These are phyloP conservation scores for Lepidothrix coronata DNA, from an alignment of 2,113 vertebrate species.

Conservation along the genomic window DNA sequence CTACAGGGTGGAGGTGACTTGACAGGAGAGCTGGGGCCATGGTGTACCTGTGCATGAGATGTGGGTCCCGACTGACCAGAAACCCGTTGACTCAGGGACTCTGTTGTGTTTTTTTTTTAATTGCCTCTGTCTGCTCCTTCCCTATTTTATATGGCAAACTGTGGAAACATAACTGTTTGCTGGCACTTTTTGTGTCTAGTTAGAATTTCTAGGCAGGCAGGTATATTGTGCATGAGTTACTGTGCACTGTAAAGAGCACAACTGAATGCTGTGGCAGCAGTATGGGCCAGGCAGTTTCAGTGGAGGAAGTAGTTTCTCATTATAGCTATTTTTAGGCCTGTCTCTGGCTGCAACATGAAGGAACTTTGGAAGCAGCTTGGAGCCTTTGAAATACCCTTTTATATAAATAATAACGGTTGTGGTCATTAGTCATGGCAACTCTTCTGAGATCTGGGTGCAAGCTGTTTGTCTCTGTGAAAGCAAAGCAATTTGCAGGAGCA, in stretches of 20 bases:
- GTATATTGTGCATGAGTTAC: background rate
- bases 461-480: background rate
- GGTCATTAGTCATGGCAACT: background rate
- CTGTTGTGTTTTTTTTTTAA: background rate
- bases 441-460: background rate
- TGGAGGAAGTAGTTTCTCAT: background rate
- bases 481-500: background rate
- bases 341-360: background rate
- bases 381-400: conserved; percentile 10
- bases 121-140: background rate
- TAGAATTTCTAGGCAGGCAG: background rate
- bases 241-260: background rate
- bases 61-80: background rate
- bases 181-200: background rate
- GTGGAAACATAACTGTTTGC: background rate
- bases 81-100: background rate
- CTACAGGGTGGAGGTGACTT: background rate
- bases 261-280: background rate
- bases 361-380: background rate
- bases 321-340: background rate
- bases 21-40: background rate
- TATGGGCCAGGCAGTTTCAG: background rate
- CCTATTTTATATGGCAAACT: background rate
- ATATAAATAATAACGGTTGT: background rate
- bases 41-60: background rate